Conservation (phyloP, 2,113 vertebrate species). For the Chroicocephalus ridibundus region DNA sequence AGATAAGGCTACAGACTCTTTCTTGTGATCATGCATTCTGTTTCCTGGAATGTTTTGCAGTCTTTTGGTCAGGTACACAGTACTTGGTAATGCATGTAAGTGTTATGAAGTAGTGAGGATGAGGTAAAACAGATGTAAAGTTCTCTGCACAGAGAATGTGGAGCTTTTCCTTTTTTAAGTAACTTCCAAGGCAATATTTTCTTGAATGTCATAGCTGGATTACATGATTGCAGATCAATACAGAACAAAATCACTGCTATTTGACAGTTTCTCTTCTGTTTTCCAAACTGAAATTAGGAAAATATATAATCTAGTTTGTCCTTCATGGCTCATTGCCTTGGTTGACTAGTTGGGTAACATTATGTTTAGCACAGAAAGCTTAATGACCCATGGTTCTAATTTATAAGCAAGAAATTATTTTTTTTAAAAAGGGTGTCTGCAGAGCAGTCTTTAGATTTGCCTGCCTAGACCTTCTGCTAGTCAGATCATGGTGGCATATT, state of each 20-base stretch:
- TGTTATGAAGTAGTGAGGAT: background rate
- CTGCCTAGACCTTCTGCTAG: background rate
- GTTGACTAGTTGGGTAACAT: background rate
- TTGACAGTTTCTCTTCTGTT: background rate
- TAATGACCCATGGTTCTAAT: background rate
- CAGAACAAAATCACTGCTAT: background rate
- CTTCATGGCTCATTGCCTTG: background rate
- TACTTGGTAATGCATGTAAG: background rate
- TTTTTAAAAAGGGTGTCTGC: background rate
- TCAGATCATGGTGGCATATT: background rate
- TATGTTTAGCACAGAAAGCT: background rate
- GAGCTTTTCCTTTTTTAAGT: background rate
- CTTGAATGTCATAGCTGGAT: background rate
- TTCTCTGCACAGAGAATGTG: background rate
- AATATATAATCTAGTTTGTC: background rate
- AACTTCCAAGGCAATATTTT: background rate
- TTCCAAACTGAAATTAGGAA: conserved; percentile 1
- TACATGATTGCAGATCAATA: background rate
- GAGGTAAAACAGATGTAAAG: background rate
- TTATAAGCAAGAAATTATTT: background rate
- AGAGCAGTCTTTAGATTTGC: background rate
- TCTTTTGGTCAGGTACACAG: background rate
- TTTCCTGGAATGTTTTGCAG: background rate
- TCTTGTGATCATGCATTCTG: background rate
- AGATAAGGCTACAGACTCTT: background rate